Base-by-base conservation (phyloP, 30 jellyfish, hydroid and myxozoan genomes). In the Cassiopea xamachana region DNA sequence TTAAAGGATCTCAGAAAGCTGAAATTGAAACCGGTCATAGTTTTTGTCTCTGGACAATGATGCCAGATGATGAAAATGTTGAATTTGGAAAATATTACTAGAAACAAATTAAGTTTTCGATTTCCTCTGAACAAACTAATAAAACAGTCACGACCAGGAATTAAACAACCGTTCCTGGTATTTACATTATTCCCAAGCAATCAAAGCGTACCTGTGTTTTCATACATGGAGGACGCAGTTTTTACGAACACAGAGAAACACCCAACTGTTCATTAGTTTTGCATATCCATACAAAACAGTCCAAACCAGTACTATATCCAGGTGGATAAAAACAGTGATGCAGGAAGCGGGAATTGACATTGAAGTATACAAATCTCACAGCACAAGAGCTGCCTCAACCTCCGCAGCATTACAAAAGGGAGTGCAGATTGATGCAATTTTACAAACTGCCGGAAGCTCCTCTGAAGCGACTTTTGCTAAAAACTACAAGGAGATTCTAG, bases 201-300 rank as follows among this genome's bases (percentile, higher is more conserved):
- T n/a, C 78, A 69, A 16, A 69, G 47, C 6, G 4, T n/a, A n/a
- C 6, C 12, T 51, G 4, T 51, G 4, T 51, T n/a, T 69, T 2
- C 47, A 69, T 14, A 16, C 47, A 69, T 39, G 47, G 47, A 69
- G 16, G 45, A 39, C 78, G 14, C 78, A 69, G 6, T 69, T n/a
- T 39, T 69, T 69, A 14, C 78, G 12, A 69, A 16, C 47, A 51
- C 8, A 4, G 64, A 51, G 9, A 9, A 51, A 4, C 64, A n/a
- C 12, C 6, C 5, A 69, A 69, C 16, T 69, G 6, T 69, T 69
- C 14, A 69, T 5, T 39, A 69, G 12, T 69, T 69, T 69, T 69
- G 78, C 78, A 2, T 69, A 69, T 69, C 73, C 78, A 69, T 69
- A 69, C 78, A n/a, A 69, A 39, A 6, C 78, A 69, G 78, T 69